Conservation (phyloP, 92 coral and sea anemone genomes). For the Micromussa lordhowensis region DNA sequence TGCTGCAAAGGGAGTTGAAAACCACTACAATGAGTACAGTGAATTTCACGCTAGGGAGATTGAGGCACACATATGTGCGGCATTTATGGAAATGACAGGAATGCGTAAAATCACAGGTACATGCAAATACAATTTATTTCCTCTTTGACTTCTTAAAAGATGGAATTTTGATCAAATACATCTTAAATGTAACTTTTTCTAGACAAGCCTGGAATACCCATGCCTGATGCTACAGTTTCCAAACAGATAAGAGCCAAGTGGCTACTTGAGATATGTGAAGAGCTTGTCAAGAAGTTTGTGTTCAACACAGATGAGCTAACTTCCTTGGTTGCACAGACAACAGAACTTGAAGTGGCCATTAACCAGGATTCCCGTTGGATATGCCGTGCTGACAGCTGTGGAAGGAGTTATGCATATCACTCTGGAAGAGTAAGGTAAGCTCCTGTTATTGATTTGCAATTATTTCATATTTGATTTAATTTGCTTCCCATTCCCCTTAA, state of each 20-base stretch:
- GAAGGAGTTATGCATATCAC: constrained; percentile 44
- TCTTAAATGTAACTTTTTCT: too few species aligned
- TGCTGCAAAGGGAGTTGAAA: constrained; percentile 55
- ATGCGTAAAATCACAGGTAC: constrained; percentile 54
- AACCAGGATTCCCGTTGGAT: constrained; percentile 25
- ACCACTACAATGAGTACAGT: constrained; percentile 57
- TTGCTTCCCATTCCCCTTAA: too few species aligned
- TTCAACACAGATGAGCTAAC: constrained; percentile 28
- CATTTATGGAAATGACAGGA: constrained; percentile 62
- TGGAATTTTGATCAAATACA: too few species aligned
- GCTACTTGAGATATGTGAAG: constrained; percentile 70
- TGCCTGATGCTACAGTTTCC: constrained; percentile 52
- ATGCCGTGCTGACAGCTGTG: constrained; percentile 41
- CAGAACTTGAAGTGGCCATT: constrained; percentile 24
- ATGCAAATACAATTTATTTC: too few species aligned
- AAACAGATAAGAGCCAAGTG: constrained; percentile 52
- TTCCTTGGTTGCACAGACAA: constrained; percentile 38
- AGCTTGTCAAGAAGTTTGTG: constrained; percentile 51
- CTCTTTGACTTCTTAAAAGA: too few species aligned
- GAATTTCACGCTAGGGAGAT: constrained; percentile 65
- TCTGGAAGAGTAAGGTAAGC: constrained; percentile 62
- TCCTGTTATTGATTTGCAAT: too few species aligned
- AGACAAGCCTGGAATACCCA: constrained; percentile 50
- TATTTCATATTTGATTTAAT: too few species aligned
- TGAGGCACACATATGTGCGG: constrained; percentile 67